A percentile compares a stretch with the other conserved stretches of the same genome.
Conservation (phyloP, 2,888 invertebrate genomes). For the Meghimatium bilineatum region DNA sequence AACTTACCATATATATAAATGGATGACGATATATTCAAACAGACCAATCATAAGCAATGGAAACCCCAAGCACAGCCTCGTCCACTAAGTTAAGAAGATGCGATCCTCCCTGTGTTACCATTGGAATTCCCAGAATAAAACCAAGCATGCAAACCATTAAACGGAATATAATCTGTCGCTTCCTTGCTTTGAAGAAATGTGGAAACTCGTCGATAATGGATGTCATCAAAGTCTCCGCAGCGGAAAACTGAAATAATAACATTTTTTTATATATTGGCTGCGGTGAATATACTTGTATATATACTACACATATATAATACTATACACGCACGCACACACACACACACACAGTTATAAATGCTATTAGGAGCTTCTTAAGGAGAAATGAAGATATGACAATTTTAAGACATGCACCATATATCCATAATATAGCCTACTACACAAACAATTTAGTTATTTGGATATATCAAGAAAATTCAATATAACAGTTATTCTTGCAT, state of each 20-base stretch:
- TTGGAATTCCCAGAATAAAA: constrained; percentile 75
- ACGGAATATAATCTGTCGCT: constrained; percentile 48
- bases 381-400: no score
- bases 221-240: constrained; percentile 79
- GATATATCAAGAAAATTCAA: no score
- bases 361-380: no score
- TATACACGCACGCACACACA: no score
- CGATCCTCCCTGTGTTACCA: constrained; percentile 60
- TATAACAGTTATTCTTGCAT: no score
- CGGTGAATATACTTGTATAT: no score
- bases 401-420: no score
- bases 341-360: no score
- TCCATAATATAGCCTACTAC: no score
- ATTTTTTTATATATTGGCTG: not conserved
- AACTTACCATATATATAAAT: constrained; percentile 62
- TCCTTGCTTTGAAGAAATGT: constrained; percentile 68
- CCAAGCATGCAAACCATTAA: constrained; percentile 67
- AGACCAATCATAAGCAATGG: constrained; percentile 61
- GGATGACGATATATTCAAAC: constrained; percentile 59
- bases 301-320: no score
- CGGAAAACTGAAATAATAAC: constrained; percentile 74
- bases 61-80: constrained; percentile 59
- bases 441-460: no score
- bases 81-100: constrained; percentile 63
- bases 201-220: constrained; percentile 79